Percentiles rank a stretch among this genome's conserved stretches.
Conservation (phyloP, 2,113 vertebrate species). For the Porphyrio hochstetteri region DNA sequence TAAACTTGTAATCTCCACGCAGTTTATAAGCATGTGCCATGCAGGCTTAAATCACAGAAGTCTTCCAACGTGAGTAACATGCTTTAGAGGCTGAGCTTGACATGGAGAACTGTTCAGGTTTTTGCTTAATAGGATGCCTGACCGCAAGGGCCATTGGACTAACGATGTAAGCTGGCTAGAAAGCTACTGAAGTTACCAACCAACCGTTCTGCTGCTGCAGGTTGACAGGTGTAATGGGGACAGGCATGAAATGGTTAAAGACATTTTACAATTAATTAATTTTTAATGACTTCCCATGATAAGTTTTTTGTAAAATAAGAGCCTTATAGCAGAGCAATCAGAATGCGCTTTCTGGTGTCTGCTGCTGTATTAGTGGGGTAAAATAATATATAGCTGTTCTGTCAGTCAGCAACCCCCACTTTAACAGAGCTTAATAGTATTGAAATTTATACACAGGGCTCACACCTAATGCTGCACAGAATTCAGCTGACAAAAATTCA, state of each 20-base stretch:
- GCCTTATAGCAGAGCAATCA: background rate
- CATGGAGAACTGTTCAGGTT: background rate
- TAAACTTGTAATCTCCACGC: background rate
- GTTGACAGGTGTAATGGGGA: background rate
- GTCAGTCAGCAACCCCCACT: background rate
- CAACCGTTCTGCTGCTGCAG: background rate
- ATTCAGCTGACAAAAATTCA: background rate
- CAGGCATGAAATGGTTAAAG: background rate
- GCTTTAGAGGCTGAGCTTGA: background rate
- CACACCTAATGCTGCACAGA: background rate
- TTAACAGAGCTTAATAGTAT: background rate
- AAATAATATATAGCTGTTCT: background rate
- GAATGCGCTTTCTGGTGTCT: background rate
- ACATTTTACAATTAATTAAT: background rate
- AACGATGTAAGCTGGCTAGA: background rate
- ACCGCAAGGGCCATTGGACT: background rate
- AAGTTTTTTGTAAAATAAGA: background rate
- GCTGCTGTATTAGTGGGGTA: background rate
- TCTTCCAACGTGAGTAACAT: background rate
- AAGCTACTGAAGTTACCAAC: background rate
- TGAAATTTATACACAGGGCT: background rate
- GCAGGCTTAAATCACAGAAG: background rate
- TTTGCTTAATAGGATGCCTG: background rate
- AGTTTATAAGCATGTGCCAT: background rate
- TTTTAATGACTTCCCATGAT: background rate